phyloP scores from a whole-genome alignment of 2,888 invertebrate genomes.

The Blera fallax region DNA sequence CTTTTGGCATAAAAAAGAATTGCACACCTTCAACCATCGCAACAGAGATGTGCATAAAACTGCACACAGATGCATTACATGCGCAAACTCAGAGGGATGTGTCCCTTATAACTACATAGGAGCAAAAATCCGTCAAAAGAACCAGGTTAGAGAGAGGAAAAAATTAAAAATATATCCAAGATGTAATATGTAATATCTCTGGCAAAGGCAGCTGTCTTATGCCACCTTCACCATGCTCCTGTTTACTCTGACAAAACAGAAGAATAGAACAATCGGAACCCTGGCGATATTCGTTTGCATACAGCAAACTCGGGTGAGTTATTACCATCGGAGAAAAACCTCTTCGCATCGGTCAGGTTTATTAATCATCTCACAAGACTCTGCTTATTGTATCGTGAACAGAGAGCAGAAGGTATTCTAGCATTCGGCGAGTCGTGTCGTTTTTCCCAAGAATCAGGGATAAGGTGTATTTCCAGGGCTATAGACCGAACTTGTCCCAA shows the following conservation, averaged over 20 bases:
- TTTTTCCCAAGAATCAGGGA: conserved; percentile 22
- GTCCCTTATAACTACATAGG: conserved; percentile 9
- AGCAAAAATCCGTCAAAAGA: conserved; percentile 36
- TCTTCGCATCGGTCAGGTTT: conserved; percentile 53
- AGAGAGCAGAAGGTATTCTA: conserved; percentile 1
- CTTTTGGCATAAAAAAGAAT: conserved; percentile 53
- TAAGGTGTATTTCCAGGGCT: conserved; percentile 33
- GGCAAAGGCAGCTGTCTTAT: background rate
- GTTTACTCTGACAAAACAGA: conserved; percentile 24
- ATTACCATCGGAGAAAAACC: conserved; percentile 53
- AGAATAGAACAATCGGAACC: conserved; percentile 42
- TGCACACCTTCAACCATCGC: conserved; percentile 30
- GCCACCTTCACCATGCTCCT: conserved; percentile 37
- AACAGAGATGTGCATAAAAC: background rate
- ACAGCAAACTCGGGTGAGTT: conserved; percentile 54
- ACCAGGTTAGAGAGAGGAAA: conserved; percentile 6
- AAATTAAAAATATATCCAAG: background rate
- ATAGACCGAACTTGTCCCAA: conserved; percentile 49
- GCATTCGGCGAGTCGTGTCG: conserved; percentile 22
- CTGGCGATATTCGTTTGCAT: background rate
- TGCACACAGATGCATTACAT: no score
- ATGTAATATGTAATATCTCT: background rate
- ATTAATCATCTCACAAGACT: conserved; percentile 58
- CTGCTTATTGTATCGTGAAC: conserved; percentile 26
- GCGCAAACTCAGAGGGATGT: background rate